These are phyloP conservation scores for Mirza zaza DNA, from an alignment of 2,113 vertebrate species.

Conservation along the genomic window DNA sequence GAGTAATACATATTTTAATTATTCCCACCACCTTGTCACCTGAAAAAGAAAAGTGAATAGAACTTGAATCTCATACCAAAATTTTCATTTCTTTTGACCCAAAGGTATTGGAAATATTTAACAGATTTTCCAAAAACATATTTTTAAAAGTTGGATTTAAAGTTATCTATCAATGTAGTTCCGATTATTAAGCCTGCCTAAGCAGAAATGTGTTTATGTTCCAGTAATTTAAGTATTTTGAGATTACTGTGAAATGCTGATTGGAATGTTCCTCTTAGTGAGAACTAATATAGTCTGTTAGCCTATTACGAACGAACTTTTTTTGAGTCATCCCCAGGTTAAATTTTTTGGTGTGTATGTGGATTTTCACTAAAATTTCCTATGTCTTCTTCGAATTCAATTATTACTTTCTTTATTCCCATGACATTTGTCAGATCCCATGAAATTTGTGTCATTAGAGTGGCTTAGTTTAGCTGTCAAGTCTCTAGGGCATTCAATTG, in stretches of 20 bases:
- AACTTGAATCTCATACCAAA: neutral
- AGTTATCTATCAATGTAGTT: neutral
- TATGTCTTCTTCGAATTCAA: constrained; percentile 3
- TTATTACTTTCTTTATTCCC: constrained; percentile 11
- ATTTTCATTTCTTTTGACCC: constrained; percentile 24
- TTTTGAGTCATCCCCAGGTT: neutral
- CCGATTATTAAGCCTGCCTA: constrained; percentile 5
- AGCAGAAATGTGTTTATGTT: neutral
- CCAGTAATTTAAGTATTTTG: neutral
- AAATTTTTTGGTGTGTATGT: neutral
- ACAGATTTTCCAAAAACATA: neutral
- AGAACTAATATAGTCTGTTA: neutral
- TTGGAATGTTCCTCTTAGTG: neutral
- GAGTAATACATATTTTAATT: neutral
- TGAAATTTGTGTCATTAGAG: constrained; percentile 40
- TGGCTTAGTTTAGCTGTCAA: constrained; percentile 56
- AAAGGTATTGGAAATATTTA: neutral
- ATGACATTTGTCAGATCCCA: neutral
- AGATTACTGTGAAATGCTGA: neutral
- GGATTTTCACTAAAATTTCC: neutral
- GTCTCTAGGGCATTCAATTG: constrained; percentile 47
- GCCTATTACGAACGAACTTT: neutral
- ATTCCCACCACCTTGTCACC: neutral
- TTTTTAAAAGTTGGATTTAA: neutral
- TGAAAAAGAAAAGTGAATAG: constrained; percentile 45